phyloP scores from a whole-genome alignment of 2,797 vertebrate species.

The Trematomus bernacchii region DNA sequence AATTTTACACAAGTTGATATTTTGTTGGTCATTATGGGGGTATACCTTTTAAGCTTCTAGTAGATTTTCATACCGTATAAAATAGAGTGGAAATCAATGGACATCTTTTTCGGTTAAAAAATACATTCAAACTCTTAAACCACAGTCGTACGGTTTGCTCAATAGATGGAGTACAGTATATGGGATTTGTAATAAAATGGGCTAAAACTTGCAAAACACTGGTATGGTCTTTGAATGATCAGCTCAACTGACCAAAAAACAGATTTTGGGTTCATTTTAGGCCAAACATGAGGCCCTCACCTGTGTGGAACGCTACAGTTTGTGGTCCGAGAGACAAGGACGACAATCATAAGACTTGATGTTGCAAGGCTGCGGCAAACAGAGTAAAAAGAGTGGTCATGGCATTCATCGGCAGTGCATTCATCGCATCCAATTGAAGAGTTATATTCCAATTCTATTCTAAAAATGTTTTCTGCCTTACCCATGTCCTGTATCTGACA shows the following conservation, averaged over 20 bases:
- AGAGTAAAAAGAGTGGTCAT: slow-evolving; percentile 36
- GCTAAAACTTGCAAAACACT: slow-evolving; percentile 1
- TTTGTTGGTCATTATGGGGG: too few species aligned
- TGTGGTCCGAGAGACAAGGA: slow-evolving; percentile 58
- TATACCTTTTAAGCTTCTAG: too few species aligned
- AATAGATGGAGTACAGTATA: neutral
- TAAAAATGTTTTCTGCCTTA: neutral
- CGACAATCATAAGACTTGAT: slow-evolving; percentile 50
- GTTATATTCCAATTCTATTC: slow-evolving; percentile 30
- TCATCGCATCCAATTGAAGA: slow-evolving; percentile 45
- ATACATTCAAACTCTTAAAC: slow-evolving; percentile 42
- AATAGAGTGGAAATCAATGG: slow-evolving; percentile 4
- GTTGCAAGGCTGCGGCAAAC: slow-evolving; percentile 58
- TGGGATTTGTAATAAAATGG: neutral
- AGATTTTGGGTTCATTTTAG: neutral
- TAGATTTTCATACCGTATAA: slow-evolving; percentile 2
- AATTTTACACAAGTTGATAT: too few species aligned
- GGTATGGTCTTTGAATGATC: slow-evolving; percentile 3
- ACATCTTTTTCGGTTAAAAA: neutral
- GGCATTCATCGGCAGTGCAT: slow-evolving; percentile 68
- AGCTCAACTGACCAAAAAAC: neutral
- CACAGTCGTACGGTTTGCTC: slow-evolving; percentile 7
- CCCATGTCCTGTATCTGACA: neutral
- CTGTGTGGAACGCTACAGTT: slow-evolving; percentile 30
- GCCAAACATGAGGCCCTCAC: slow-evolving; percentile 12